Evolutionary conservation across 1,140 invertebrate genomes (phyloP).

Genomic region (Calliphora vicina): DNA sequence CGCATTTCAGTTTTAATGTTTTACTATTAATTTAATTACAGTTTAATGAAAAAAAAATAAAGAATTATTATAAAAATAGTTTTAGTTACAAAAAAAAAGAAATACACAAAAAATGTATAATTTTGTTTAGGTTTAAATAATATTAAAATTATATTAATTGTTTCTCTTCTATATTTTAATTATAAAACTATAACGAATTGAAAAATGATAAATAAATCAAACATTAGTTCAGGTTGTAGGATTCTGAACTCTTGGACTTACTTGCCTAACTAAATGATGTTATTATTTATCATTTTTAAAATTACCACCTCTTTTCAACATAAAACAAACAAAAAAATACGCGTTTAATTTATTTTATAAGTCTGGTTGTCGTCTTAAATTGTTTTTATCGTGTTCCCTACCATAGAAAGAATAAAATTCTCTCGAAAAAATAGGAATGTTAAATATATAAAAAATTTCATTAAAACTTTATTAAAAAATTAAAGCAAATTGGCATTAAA

Average conservation of each 20-base stretch:
- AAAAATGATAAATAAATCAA: too few relatives aligned
- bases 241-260: too few relatives aligned
- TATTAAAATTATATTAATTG: constrained; percentile 7
- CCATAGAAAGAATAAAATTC: neutral
- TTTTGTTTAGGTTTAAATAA: constrained; percentile 38
- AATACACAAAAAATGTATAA: constrained; percentile 12
- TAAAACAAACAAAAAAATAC: neutral
- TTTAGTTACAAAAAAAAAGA: constrained; percentile 34
- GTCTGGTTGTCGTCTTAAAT: neutral
- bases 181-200: too few relatives aligned
- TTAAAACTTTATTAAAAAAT: neutral
- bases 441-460: neutral
- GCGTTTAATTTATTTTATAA: neutral
- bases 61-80: constrained; percentile 39
- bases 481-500: constrained; percentile 1
- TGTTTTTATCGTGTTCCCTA: too few relatives aligned
- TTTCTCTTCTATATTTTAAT: neutral
- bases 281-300: neutral
- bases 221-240: too few relatives aligned
- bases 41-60: constrained; percentile 50
- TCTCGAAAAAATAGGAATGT: neutral
- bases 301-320: neutral
- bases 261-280: too few relatives aligned
- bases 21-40: constrained; percentile 43
- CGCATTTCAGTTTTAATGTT: constrained; percentile 63